A percentile compares a stretch with the other conserved stretches of the same genome.
phyloP scores from a whole-genome alignment of 2,888 invertebrate genomes.

The Eristalis intricaria region DNA sequence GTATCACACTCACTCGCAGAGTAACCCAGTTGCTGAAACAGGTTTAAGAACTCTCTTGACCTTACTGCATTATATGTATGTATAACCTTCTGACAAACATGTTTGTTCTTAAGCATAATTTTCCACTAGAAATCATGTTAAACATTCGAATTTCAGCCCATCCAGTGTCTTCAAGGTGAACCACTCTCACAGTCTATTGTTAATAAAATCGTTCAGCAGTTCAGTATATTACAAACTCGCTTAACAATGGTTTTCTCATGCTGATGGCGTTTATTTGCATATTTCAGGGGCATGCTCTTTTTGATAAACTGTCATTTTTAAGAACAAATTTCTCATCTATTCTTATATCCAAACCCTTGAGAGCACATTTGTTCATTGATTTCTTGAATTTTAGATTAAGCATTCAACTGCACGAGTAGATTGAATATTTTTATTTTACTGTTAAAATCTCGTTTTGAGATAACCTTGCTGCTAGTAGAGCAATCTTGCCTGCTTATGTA shows the following conservation, averaged over 20 bases:
- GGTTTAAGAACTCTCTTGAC: background rate
- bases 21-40: background rate
- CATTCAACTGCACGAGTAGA: background rate
- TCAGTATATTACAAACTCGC: background rate
- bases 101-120: background rate
- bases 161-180: conserved; percentile 18
- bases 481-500: background rate
- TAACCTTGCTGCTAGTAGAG: conserved; percentile 21
- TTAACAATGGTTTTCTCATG: conserved; percentile 17
- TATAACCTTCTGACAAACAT: background rate
- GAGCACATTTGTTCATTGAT: background rate
- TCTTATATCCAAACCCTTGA: background rate
- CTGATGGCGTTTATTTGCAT: conserved; percentile 4
- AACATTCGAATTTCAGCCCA: background rate
- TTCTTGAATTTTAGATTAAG: background rate
- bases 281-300: background rate
- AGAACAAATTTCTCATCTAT: background rate
- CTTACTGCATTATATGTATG: too few relatives aligned
- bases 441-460: conserved; percentile 32
- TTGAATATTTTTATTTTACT: background rate
- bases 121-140: background rate
- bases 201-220: conserved; percentile 1
- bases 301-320: background rate
- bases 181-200: conserved; percentile 1
- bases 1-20: background rate